Base-by-base conservation (phyloP, 2,888 invertebrate genomes). In the Clivina fossor region DNA sequence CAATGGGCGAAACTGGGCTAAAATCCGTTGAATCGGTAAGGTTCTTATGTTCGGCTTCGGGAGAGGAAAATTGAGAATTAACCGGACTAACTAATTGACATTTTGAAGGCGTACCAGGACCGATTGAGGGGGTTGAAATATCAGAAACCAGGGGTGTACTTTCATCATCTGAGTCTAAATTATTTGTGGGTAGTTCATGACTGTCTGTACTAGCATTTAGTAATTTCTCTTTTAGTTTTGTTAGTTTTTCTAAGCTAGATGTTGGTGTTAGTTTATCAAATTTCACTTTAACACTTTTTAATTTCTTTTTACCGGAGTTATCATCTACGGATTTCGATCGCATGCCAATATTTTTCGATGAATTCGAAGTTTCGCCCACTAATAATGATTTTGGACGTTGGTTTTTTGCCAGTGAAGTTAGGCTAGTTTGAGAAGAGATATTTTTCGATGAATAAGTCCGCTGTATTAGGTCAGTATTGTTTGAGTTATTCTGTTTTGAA, bases 101-200 rank as follows among this genome's bases (percentile, higher is more conserved):
- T 13, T 13, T 18, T 18, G 15, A 11, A 7, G 3, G 2, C 3
- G 9, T 19, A 18, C 48, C 49, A 15, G 38, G 18, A 16, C 18
- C 15, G n/a, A 38, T 28, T 1, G 68, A 67, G 4, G 69, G 68
- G 1, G 70, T 66, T 3, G 69, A 71, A 7, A 70, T 63, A 60
- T 72, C 71, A 0, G 79, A 79, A 4, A 86, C 83, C 57, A 86
- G 76, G 54, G 85, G 85, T 2, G 86, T 84, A 62, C 81, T 81
- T 66, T 87, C 87, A 68, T 85, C 85, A 67, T 85, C 85, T 68
- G 80, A 78, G 58, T 72, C 71, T 32, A 68, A 61, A 15, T 26
- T 63, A 60, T 20, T 43, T 30, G 33, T 40, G 60, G 41, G 44
- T 15, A 16, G 18, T 38, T 46, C 30, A 22, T 5, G 26, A 32